Evolutionary conservation across 1,140 invertebrate genomes (phyloP).

Genomic region (Epicauta chinensis): DNA sequence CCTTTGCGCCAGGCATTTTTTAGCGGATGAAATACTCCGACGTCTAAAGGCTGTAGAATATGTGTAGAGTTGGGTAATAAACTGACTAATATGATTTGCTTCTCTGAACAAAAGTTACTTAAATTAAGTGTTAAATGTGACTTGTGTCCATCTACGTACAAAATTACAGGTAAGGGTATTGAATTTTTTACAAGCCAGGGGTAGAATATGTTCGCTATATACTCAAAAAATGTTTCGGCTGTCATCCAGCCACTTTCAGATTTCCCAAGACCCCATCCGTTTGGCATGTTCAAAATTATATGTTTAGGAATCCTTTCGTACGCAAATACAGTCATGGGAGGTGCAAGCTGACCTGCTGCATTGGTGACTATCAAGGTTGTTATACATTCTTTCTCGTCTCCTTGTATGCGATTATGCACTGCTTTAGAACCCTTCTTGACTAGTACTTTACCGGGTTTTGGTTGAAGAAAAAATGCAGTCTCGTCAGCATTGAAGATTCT

Average conservation of each 20-base stretch:
- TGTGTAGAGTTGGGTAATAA: conserved; percentile 34
- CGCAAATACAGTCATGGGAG: conserved; percentile 39
- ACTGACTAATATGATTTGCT: conserved; percentile 25
- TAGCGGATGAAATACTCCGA: conserved; percentile 27
- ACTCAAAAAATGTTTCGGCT: conserved; percentile 38
- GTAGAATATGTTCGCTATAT: conserved; percentile 39
- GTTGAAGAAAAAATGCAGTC: conserved; percentile 33
- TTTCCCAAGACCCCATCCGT: conserved; percentile 34
- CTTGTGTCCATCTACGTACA: conserved; percentile 39
- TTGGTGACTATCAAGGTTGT: conserved; percentile 39
- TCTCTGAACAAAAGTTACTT: conserved; percentile 28
- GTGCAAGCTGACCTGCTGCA: conserved; percentile 35
- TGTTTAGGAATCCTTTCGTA: conserved; percentile 35
- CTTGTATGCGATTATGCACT: conserved; percentile 30
- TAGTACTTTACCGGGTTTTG: conserved; percentile 30
- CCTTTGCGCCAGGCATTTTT: conserved; percentile 26
- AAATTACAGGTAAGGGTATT: conserved; percentile 34
- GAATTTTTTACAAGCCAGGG: too few relatives aligned
- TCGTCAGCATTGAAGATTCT: conserved; percentile 40
- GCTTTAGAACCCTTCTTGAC: conserved; percentile 32
- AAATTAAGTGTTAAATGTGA: conserved; percentile 28
- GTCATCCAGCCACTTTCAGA: conserved; percentile 41
- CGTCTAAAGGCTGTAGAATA: conserved; percentile 31
- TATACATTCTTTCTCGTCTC: conserved; percentile 41
- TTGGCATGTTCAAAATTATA: conserved; percentile 27